phyloP scores from a whole-genome alignment of 2,113 vertebrate genomes.

The Platichthys stellatus region DNA sequence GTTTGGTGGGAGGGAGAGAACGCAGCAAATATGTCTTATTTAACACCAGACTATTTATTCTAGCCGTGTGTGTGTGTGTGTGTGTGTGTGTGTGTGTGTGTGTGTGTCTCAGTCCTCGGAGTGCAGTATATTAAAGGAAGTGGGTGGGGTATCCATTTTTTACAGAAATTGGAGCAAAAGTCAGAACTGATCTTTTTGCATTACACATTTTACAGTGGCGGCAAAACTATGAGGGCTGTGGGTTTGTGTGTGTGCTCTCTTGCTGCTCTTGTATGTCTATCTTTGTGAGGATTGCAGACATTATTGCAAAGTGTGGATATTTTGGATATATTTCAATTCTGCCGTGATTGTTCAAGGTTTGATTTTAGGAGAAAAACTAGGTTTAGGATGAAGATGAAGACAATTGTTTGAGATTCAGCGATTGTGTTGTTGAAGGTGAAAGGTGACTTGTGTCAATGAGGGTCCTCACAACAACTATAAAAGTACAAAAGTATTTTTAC shows the following conservation, averaged over 20 bases:
- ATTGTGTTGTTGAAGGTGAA: not conserved
- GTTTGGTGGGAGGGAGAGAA: slow-evolving; percentile 14
- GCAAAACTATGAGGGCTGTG: too few relatives aligned
- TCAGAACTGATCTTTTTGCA: slow-evolving; percentile 3
- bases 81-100: not conserved
- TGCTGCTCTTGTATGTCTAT: too few relatives aligned
- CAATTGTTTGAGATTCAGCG: not conserved
- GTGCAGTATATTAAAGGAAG: slow-evolving; percentile 28
- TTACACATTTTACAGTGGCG: not conserved
- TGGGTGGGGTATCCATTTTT: slow-evolving; percentile 36
- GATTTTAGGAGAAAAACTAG: not conserved
- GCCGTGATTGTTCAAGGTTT: not conserved
- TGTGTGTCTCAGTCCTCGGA: slow-evolving; percentile 27
- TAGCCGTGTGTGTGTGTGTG: not conserved
- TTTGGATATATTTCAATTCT: not conserved
- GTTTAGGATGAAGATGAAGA: not conserved
- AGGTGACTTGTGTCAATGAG: not conserved
- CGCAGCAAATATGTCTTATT: slow-evolving; percentile 11
- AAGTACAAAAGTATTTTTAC: slow-evolving; percentile 18
- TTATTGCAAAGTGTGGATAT: not conserved
- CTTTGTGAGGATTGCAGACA: too few relatives aligned
- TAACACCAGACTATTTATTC: slow-evolving; percentile 42
- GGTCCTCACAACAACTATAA: too few relatives aligned
- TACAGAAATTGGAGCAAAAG: slow-evolving; percentile 10
- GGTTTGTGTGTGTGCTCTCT: too few relatives aligned